Percentiles rank a stretch among this genome's conserved stretches.
These are phyloP conservation scores for Ameiurus melas DNA, from an alignment of 2,113 vertebrate genomes.

Conservation along the genomic window DNA sequence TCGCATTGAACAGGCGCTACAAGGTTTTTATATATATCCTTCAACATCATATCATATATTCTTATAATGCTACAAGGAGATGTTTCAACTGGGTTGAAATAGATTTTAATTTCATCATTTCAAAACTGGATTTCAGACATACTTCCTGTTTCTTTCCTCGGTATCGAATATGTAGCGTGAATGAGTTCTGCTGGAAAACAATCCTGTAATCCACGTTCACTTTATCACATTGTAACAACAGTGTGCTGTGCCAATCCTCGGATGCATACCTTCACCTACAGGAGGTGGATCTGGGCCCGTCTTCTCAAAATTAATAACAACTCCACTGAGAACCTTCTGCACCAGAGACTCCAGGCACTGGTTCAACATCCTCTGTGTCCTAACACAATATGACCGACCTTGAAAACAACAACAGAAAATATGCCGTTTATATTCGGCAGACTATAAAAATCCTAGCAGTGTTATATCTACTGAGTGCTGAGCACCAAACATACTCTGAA, in stretches of 20 bases:
- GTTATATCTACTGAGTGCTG: neutral
- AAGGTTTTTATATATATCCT: neutral
- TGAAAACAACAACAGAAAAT: constrained; percentile 36
- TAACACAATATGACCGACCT: constrained; percentile 96
- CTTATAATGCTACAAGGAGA: neutral
- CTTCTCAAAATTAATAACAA: constrained; percentile 98
- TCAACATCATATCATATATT: neutral
- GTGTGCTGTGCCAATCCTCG: neutral
- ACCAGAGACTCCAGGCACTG: constrained; percentile 96
- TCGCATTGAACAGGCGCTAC: neutral
- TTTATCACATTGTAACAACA: neutral
- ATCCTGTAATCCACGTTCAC: neutral
- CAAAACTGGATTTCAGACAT: neutral
- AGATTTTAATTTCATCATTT: neutral
- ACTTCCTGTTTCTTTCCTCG: neutral
- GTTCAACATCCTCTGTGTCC: constrained; percentile 94
- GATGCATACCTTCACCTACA: constrained; percentile 74
- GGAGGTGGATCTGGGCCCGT: constrained; percentile 89
- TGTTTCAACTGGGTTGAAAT: neutral
- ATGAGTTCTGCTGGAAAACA: neutral
- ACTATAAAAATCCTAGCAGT: neutral
- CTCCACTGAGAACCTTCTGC: constrained; percentile 96
- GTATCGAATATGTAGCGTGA: neutral
- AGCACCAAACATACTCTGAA: neutral
- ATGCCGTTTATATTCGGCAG: neutral